Base-by-base conservation (phyloP, 2,113 vertebrate species). In the Brachypodius melanocephalos region DNA sequence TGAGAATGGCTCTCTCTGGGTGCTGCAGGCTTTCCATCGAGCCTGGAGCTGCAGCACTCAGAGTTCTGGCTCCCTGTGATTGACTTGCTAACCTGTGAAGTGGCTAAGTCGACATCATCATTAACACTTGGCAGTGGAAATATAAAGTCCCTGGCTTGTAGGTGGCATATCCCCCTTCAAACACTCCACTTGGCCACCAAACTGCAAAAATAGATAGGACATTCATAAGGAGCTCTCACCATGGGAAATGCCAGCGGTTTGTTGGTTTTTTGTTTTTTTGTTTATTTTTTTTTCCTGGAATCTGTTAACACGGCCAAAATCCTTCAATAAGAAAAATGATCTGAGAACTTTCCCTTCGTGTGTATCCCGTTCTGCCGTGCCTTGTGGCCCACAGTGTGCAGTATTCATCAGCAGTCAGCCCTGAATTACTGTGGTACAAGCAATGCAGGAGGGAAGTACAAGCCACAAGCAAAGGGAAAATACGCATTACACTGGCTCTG, bases 141-240 rank as follows among this genome's bases (percentile, higher is more conserved):
- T n/a, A 87, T 13, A 92, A 95, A 95, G 61, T 74, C 52, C 36
- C 89, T 93, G 94, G 94, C 90, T 84, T 88, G 79, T 76, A 67
- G 79, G 75, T 94, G 88, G 89, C 49, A 89, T 84, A 92, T 87
- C 83, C 92, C 95, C 83, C 73, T 88, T 57, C 92, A 95, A 95
- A 93, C 86, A 95, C 86, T 62, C n/a, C 43, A 16, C 59, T 92
- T 95, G 96, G 92, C 90, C 92, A 95, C 88, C 90, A 92, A 77
- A 84, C 83, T 90, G 92, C 68, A 95, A 92, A 95, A 95, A 84
- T 74, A 95, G 94, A 96, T 96, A 95, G 95, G 80, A 96, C 90
- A 92, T 89, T 96, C 93, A 95, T 78, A 34, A 68, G 65, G 89
- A 93, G 73, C 1, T 1, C 61, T 93, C 52, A 12, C 68, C 84